Conservation (phyloP, 2,113 vertebrate species). For the Pteronura brasiliensis region DNA sequence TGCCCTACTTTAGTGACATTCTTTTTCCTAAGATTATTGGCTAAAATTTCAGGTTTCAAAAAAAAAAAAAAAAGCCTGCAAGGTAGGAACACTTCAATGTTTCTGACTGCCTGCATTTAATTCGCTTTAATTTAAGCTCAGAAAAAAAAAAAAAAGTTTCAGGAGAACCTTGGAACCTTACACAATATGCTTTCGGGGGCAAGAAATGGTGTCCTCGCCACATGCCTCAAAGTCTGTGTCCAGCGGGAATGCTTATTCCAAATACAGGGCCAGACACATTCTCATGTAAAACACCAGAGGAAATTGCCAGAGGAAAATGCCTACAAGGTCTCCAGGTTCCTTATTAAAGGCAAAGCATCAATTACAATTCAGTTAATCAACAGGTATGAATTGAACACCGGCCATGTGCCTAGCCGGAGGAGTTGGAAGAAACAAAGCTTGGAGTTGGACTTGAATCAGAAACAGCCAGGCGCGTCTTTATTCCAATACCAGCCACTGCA, state of each 20-base stretch:
- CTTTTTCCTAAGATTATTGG: background rate
- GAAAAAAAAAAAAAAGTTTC: background rate
- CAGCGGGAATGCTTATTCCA: background rate
- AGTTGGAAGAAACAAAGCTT: slow-evolving; percentile 25
- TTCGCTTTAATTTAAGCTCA: slow-evolving; percentile 28
- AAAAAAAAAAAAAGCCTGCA: background rate
- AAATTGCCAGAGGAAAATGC: background rate
- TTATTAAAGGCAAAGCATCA: slow-evolving; percentile 28
- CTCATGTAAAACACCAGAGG: background rate
- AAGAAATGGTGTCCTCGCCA: background rate
- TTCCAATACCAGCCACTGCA: background rate
- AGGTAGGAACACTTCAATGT: background rate
- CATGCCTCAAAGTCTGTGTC: background rate
- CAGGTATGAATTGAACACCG: slow-evolving; percentile 10
- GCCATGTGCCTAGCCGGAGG: background rate
- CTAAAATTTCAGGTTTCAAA: background rate
- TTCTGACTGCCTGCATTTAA: background rate
- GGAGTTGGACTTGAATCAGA: slow-evolving; percentile 21
- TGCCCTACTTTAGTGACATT: background rate
- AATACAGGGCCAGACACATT: background rate
- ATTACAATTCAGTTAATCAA: slow-evolving; percentile 1
- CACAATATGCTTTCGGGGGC: background rate
- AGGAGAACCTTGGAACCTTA: background rate
- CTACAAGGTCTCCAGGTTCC: background rate
- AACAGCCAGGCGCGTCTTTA: background rate